Conservation (phyloP, 2,888 invertebrate species). For the Drosophila nr. perissopoda region DNA sequence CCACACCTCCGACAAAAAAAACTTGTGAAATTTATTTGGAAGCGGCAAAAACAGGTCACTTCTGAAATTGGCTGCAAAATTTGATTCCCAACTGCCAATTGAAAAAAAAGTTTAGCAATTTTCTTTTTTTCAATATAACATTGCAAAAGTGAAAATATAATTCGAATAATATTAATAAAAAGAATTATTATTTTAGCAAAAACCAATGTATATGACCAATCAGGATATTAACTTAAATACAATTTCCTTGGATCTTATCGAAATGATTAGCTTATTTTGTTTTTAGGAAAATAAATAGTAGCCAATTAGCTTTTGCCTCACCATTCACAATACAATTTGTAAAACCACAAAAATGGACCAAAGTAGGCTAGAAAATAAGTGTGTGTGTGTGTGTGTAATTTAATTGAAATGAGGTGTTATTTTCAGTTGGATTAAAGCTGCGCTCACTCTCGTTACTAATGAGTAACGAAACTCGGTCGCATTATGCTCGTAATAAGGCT, state of each 20-base stretch:
- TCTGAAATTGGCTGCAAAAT: slow-evolving; percentile 32
- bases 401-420: slow-evolving; percentile 21
- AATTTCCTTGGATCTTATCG: too few species aligned
- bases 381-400: background rate
- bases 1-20: background rate
- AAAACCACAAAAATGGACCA: background rate
- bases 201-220: too few species aligned
- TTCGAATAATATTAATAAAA: too few species aligned
- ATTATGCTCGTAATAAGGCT: slow-evolving; percentile 36
- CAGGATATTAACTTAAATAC: too few species aligned
- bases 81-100: slow-evolving; percentile 19
- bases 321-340: too few species aligned
- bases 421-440: slow-evolving; percentile 39
- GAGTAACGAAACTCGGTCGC: slow-evolving; percentile 54
- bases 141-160: too few species aligned
- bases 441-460: slow-evolving; percentile 28
- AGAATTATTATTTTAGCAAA: too few species aligned
- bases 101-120: background rate
- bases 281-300: too few species aligned
- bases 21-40: slow-evolving; percentile 14
- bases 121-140: background rate
- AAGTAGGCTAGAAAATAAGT: background rate
- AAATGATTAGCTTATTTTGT: too few species aligned
- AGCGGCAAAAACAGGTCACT: slow-evolving; percentile 29
- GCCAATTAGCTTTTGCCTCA: too few species aligned